A percentile compares a stretch with the other conserved stretches of the same genome.
Conservation (phyloP, 2,113 vertebrate species). For the Coreoperca whiteheadi region DNA sequence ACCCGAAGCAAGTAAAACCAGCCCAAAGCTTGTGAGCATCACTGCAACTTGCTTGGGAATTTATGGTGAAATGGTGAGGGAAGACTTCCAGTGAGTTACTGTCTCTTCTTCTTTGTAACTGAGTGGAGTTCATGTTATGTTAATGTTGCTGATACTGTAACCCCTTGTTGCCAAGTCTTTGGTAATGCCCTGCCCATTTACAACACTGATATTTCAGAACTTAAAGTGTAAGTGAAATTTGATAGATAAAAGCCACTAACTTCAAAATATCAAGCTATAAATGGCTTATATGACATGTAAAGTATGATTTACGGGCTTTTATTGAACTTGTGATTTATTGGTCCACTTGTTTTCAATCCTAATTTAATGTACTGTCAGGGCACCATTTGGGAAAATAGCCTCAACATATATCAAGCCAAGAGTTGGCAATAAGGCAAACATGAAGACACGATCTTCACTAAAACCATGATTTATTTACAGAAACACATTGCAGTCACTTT, state of each 20-base stretch:
- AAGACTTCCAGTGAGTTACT: constrained; percentile 1
- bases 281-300: not conserved
- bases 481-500: constrained; percentile 67
- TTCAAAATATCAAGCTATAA: not conserved
- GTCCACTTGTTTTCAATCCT: constrained; percentile 14
- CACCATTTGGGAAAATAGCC: not conserved
- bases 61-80: constrained; percentile 23
- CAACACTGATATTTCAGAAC: constrained; percentile 1
- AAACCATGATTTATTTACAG: constrained; percentile 82
- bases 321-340: not conserved
- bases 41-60: constrained; percentile 6
- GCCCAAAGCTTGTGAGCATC: constrained; percentile 35
- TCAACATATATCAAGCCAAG: not conserved
- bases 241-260: not conserved
- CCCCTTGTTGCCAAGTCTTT: not conserved
- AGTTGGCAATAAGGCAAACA: not conserved
- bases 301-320: not conserved
- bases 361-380: not conserved
- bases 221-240: not conserved
- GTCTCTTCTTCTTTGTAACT: not conserved
- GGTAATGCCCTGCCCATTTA: not conserved
- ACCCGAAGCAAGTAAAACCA: not conserved
- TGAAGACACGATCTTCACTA: constrained; percentile 55
- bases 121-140: not conserved
- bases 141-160: not conserved